A percentile compares a stretch with the other conserved stretches of the same genome.
Evolutionary conservation across 92 coral and sea anemone genomes (phyloP).

Genomic region (Siderastrea siderea): DNA sequence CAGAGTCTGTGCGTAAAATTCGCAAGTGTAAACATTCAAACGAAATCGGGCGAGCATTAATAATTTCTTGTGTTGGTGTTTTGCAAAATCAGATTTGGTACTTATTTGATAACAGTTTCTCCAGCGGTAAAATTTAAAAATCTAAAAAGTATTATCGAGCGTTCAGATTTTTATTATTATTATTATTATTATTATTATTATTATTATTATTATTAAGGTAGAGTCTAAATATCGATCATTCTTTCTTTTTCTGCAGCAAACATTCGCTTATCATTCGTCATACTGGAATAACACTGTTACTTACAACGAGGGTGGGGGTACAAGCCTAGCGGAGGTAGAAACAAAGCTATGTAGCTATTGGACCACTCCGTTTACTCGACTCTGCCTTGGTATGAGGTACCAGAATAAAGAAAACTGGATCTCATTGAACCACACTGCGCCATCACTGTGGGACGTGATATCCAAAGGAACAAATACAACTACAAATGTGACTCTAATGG

Average conservation of each 20-base stretch:
- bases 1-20: too few relatives aligned
- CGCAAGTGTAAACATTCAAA: too few relatives aligned
- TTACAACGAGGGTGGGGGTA: constrained; percentile 47
- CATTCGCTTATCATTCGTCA: constrained; percentile 67
- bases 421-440: constrained; percentile 38
- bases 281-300: constrained; percentile 53
- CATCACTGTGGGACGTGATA: constrained; percentile 52
- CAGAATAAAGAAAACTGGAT: constrained; percentile 63
- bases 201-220: neutral
- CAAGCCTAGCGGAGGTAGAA: constrained; percentile 49
- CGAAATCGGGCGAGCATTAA: too few relatives aligned
- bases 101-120: too few relatives aligned
- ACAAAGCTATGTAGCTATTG: constrained; percentile 76
- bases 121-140: too few relatives aligned
- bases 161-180: too few relatives aligned
- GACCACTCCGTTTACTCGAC: constrained; percentile 56
- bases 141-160: too few relatives aligned
- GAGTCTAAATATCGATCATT: neutral
- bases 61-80: too few relatives aligned
- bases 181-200: too few relatives aligned
- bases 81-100: too few relatives aligned
- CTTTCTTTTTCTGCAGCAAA: constrained; percentile 33
- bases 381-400: constrained; percentile 82
- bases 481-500: constrained; percentile 36
- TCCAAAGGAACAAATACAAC: constrained; percentile 4